Percentiles rank a stretch among this genome's conserved stretches.
phyloP scores from a whole-genome alignment of 1,140 invertebrate genomes.

The Whitmania pigra region DNA sequence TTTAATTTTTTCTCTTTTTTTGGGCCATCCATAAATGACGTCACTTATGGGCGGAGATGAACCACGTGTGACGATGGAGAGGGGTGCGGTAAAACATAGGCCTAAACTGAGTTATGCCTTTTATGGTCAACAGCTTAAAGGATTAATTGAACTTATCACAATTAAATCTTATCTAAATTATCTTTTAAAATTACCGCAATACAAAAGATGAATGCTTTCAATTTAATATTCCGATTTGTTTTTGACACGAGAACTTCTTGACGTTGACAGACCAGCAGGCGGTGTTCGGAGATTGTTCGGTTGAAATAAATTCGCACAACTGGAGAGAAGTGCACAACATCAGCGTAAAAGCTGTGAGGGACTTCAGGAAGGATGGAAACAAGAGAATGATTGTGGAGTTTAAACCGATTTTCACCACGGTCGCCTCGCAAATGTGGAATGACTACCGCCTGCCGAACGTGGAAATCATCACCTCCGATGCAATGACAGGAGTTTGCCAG shows the following conservation, averaged over 20 bases:
- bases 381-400: constrained; percentile 17
- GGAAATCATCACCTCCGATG: constrained; percentile 17
- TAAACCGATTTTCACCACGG: constrained; percentile 20
- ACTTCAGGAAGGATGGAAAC: constrained; percentile 22
- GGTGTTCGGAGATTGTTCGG: constrained; percentile 21
- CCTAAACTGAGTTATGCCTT: too few species aligned
- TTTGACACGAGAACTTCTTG: not conserved
- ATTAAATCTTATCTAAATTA: not conserved
- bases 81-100: too few species aligned
- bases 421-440: constrained; percentile 15
- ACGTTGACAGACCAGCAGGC: not conserved
- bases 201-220: not conserved
- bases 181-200: not conserved
- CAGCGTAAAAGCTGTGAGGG: constrained; percentile 20
- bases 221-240: not conserved
- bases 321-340: constrained; percentile 21
- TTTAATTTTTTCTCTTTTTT: not conserved
- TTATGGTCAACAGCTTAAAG: too few species aligned
- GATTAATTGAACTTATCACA: too few species aligned
- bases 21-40: too few species aligned
- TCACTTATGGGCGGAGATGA: not conserved
- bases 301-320: constrained; percentile 14
- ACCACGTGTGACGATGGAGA: too few species aligned
- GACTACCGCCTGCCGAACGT: constrained; percentile 19
- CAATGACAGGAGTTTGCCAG: constrained; percentile 3